phyloP scores from a whole-genome alignment of 2,888 invertebrate species.

The Ophion slaviceki region DNA sequence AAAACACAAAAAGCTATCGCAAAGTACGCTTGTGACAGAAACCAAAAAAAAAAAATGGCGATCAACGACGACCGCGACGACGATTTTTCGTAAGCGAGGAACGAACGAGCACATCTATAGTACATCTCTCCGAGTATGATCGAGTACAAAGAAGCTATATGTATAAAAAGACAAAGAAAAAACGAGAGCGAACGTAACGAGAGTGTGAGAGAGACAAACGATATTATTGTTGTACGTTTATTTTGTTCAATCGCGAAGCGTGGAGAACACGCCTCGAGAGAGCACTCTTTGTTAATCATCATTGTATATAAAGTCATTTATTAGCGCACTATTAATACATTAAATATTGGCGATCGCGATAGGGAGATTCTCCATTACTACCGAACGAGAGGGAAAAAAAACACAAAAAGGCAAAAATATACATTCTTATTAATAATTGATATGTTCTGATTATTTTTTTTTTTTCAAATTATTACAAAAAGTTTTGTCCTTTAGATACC shows the following conservation, averaged over 20 bases:
- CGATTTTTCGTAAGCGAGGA: constrained; percentile 39
- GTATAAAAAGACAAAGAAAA: constrained; percentile 69
- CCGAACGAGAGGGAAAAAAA: constrained; percentile 74
- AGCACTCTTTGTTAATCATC: constrained; percentile 81
- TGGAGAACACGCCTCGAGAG: constrained; percentile 35
- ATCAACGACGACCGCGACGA: constrained; percentile 40
- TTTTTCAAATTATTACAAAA: neutral
- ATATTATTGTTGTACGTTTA: constrained; percentile 73
- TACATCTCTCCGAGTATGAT: constrained; percentile 76
- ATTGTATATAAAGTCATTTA: constrained; percentile 82
- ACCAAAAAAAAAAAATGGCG: constrained; percentile 45
- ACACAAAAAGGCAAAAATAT: constrained; percentile 73
- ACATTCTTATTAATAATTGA: constrained; percentile 82
- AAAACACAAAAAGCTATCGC: neutral
- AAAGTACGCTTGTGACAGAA: neutral
- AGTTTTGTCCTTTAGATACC: neutral
- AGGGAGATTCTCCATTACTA: constrained; percentile 80
- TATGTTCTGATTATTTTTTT: constrained; percentile 28
- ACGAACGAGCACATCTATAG: constrained; percentile 69
- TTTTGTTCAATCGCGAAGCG: constrained; percentile 65
- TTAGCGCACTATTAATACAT: constrained; percentile 81
- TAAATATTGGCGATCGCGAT: constrained; percentile 80
- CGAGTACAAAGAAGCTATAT: constrained; percentile 78
- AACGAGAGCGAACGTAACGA: constrained; percentile 9
- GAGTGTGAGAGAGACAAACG: constrained; percentile 56